Evolutionary conservation across 2,113 vertebrate species (phyloP), one percentile per base, ranked within the genome.

Genomic region (Hippocampus barbouri): DNA sequence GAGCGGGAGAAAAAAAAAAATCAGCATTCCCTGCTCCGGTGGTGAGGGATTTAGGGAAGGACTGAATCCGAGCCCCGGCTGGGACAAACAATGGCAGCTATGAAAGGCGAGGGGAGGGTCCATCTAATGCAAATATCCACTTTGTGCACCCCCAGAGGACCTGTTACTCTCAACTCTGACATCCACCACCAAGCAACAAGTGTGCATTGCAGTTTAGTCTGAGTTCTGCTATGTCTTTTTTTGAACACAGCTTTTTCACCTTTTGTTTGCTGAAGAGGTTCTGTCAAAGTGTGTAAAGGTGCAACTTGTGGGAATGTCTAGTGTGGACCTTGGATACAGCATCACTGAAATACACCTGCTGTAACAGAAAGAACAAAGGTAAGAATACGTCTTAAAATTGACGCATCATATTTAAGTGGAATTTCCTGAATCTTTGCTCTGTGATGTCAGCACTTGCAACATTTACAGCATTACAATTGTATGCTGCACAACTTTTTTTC

Each of bases 41-140:
- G 88, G 79, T 89, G 80, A 86, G 89, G 89, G 89, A 90, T 93
- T 93, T 91, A 83, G 83, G 70, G 81, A 84, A 87, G 87, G 90
- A 87, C 84, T 83, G 89, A 91, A 88, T 90, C 86, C 77, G 90
- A 87, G 86, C 89, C 84, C 91, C 87, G 74, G 76, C 90, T 74
- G 92, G 27, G 91, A 83, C 89, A 83, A 89, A 93, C 92, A 93
- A 93, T 91, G 71, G 85, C 83, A 72, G 79, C 82, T 70, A 76
- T 91, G 90, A 92, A 92, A 90, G 81, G 89, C 81, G 87, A 92
- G 89, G 90, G 91, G 92, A 91, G 92, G 91, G 89, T 84, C 81
- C 80, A 69, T 59, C 86, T 80, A 91, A 92, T 93, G 92, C 92
- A 91, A 93, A 93, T 92, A 85, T 83, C 86, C 89, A 88, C 88